Base-by-base conservation (phyloP, 2,888 invertebrate genomes). In the Orchesella flavescens region DNA sequence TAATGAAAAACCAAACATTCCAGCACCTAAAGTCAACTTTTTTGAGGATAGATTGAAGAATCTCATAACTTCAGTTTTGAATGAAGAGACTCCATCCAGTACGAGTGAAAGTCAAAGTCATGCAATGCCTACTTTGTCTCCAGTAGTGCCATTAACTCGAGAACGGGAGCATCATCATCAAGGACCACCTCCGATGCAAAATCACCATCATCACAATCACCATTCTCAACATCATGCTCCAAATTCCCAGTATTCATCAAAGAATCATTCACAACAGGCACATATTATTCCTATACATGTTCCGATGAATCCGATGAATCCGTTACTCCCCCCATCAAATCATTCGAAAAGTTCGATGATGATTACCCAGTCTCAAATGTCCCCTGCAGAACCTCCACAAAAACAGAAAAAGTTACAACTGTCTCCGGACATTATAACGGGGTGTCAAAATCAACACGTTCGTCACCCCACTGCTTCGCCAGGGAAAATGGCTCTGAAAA, bases 1-100 rank as follows among this genome's bases (percentile, higher is more conserved):
- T 1, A n/a, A 24, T 4, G 71, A 77, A 9, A 86, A 85, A 44
- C 84, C 80, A 43, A 59, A 46, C 34, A 69, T 69, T 12, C 80
- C 86, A n/a, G 82, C 88, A 9, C 88, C 88, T 0, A 87, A 87
- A 84, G 94, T 95, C 76, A 96, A 96, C 90, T 89, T 88, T 34
- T 96, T 96, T 90, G 96, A 97, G 90, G 96, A 97, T 90, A 92
- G 97, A 34, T 92, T 96, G 61, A 95, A 96, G 91, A 95, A 94
- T 89, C 95, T 96, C 84, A 96, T 96, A 85, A 95, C 95, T 1
- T 94, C 94, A 2, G 96, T 95, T 74, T 91, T 96, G 53, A 96
- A 96, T 90, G 96, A 96, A 90, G 96, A 96, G 90, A 95, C 95
- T 10, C 83, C 85, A 10, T 43, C 86, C 63, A 71, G 76, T 57